A percentile compares a stretch with the other conserved stretches of the same genome.
These are phyloP conservation scores for Sipha flava DNA, from an alignment of 1,140 invertebrate species.

Conservation along the genomic window DNA sequence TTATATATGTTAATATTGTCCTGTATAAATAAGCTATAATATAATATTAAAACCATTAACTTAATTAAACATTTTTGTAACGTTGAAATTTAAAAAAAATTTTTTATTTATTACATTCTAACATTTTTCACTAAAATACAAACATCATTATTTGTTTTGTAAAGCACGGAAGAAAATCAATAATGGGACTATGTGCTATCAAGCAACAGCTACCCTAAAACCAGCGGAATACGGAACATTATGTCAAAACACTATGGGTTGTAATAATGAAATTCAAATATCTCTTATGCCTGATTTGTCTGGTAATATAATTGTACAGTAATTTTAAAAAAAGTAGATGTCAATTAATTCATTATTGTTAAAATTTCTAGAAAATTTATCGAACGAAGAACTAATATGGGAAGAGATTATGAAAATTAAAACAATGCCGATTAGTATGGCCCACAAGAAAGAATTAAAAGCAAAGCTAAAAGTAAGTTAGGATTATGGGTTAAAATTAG, in stretches of 20 bases:
- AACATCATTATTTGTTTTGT: too few species aligned
- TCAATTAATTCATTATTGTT: not conserved
- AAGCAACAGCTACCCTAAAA: slow-evolving; percentile 2
- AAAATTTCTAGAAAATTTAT: slow-evolving; percentile 55
- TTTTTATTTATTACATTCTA: too few species aligned
- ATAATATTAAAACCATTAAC: too few species aligned
- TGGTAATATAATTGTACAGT: slow-evolving; percentile 41
- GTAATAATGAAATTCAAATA: slow-evolving; percentile 59
- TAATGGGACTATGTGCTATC: slow-evolving; percentile 34
- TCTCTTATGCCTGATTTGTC: slow-evolving; percentile 68
- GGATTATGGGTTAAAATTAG: too few species aligned
- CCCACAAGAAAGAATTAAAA: slow-evolving; percentile 69
- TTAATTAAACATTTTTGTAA: too few species aligned
- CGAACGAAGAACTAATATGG: slow-evolving; percentile 74
- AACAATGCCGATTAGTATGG: slow-evolving; percentile 69
- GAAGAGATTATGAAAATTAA: slow-evolving; percentile 79
- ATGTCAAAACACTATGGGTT: slow-evolving; percentile 37
- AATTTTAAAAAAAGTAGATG: not conserved
- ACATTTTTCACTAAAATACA: too few species aligned
- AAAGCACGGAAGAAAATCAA: slow-evolving; percentile 32
- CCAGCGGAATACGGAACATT: slow-evolving; percentile 33
- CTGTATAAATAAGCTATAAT: too few species aligned
- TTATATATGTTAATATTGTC: too few species aligned
- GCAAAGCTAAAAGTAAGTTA: slow-evolving; percentile 60
- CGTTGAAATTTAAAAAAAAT: too few species aligned